Evolutionary conservation across 2,888 invertebrate genomes (phyloP).

Genomic region (Aphrophora alni): DNA sequence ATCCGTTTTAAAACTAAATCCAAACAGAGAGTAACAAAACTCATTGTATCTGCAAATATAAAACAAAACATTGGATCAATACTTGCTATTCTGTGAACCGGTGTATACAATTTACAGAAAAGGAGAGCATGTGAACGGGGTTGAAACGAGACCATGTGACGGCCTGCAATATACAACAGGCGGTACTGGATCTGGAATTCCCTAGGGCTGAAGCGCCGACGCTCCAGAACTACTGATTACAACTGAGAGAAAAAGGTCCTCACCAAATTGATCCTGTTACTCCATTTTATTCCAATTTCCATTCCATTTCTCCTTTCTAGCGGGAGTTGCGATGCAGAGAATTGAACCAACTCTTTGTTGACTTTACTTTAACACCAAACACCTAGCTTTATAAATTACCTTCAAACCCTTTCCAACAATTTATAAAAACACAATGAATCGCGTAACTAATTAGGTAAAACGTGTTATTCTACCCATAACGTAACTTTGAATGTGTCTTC

Average conservation of each 20-base stretch:
- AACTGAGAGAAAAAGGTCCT: conserved; percentile 18
- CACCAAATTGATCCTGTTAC: conserved; percentile 42
- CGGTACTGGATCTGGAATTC: background rate
- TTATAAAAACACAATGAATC: too few relatives aligned
- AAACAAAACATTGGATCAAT: background rate
- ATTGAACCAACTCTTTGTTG: background rate
- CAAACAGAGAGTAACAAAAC: too few relatives aligned
- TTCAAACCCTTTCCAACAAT: too few relatives aligned
- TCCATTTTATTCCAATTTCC: conserved; percentile 43
- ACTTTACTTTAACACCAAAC: background rate
- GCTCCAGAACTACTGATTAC: conserved; percentile 25
- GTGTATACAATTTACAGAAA: background rate
- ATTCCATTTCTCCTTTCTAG: conserved; percentile 38
- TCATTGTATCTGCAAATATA: background rate
- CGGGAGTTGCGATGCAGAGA: conserved; percentile 24
- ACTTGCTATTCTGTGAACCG: background rate
- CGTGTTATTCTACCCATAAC: too few relatives aligned
- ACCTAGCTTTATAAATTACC: background rate
- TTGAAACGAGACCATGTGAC: background rate
- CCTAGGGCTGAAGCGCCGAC: background rate
- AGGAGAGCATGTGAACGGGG: background rate
- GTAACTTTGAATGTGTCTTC: too few relatives aligned
- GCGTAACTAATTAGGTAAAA: too few relatives aligned
- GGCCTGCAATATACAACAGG: background rate
- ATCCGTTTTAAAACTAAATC: too few relatives aligned